Evolutionary conservation across 2,113 vertebrate species (phyloP), one percentile per base, ranked within the genome.

Genomic region (Ovis canadensis): DNA sequence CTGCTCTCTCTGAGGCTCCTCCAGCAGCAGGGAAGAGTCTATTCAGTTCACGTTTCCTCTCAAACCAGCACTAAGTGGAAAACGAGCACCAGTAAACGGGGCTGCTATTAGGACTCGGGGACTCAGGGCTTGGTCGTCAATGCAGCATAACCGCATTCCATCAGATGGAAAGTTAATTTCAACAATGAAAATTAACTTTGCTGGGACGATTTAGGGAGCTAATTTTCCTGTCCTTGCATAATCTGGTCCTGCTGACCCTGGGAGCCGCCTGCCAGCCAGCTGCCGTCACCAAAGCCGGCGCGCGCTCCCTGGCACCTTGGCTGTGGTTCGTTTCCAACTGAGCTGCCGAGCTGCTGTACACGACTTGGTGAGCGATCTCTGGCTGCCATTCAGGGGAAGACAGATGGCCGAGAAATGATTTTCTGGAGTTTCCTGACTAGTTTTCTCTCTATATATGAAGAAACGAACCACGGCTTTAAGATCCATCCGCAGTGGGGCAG

Each of bases 381-480:
- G 98, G 96, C 98, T 97, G 96, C 96, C 43, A 31, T 93, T 96
- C 97, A 88, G 77, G 93, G 91, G 77, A 83, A 97, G 94, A 98
- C 96, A 98, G 97, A 97, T 98, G 98, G 98, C 92, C 36, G 31
- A 95, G 92, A 64, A 91, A 97, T 81, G 81, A 92, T 96, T 95
- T 88, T 90, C 94, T 97, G 92, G 95, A 96, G 64, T 97, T 97
- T 95, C 95, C 97, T 95, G 88, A 96, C 96, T 94, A 93, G 92
- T 96, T 97, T 97, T 97, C 82, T 98, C 85, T 93, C n/a, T 55
- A 8, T 77, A 85, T 82, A 43, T 96, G 93, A 45, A 15, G 95
- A 62, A 96, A 91, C 85, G 57, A 97, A 60, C 45, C 33, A 23
- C 31, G 82, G 71, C 85, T 96, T 94, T 88, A 64, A 95, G 90